phyloP scores from a whole-genome alignment of 2,113 vertebrate genomes.

The Eleginops maclovinus region DNA sequence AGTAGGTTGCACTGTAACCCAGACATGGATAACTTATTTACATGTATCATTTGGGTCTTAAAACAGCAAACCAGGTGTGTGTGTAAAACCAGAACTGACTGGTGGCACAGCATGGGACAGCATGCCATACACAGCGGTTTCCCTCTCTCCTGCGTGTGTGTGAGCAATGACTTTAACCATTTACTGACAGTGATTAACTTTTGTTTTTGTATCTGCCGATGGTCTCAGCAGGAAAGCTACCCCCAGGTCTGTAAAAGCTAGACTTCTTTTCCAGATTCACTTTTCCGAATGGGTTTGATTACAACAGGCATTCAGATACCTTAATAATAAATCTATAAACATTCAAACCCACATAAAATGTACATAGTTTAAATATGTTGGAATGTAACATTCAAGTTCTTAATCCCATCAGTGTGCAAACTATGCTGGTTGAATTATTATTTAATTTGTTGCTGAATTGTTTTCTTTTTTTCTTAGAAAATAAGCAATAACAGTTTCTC shows the following conservation, averaged over 20 bases:
- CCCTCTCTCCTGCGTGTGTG: not conserved
- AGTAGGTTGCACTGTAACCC: not conserved
- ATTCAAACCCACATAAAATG: too few species aligned
- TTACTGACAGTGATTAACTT: conserved; percentile 6
- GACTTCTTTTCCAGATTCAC: too few species aligned
- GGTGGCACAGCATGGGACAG: not conserved
- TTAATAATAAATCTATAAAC: too few species aligned
- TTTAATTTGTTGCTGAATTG: too few species aligned
- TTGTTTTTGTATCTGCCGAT: not conserved
- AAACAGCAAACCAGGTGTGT: conserved; percentile 21
- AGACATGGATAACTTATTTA: not conserved
- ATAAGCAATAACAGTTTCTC: not conserved
- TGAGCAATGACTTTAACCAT: conserved; percentile 9
- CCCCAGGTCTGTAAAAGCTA: too few species aligned
- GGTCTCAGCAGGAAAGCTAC: not conserved
- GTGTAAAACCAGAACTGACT: not conserved
- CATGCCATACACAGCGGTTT: conserved; percentile 7
- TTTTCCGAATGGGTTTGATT: too few species aligned
- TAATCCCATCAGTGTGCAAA: too few species aligned
- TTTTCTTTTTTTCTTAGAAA: too few species aligned
- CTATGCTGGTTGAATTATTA: too few species aligned
- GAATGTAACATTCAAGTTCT: too few species aligned
- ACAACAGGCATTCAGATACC: too few species aligned
- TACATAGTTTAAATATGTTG: too few species aligned
- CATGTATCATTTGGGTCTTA: not conserved